phyloP scores from a whole-genome alignment of 37 sponge, comb jelly and placozoan species.

The Hexactinellida sp. region DNA sequence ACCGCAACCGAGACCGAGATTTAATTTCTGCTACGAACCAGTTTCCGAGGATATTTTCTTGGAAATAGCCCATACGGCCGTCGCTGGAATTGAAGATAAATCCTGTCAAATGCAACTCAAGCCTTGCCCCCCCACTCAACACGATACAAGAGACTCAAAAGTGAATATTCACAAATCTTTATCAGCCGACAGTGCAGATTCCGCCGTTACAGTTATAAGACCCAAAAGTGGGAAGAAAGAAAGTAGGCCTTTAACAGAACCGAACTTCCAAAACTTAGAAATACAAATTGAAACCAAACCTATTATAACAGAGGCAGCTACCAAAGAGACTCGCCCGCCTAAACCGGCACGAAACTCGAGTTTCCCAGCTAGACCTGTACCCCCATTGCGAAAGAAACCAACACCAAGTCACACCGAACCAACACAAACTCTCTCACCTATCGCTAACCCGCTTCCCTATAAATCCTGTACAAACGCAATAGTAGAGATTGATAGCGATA shows the following conservation, averaged over 20 bases:
- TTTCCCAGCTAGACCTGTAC: background rate
- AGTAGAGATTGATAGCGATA: background rate
- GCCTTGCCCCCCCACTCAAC: background rate
- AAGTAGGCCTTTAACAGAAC: background rate
- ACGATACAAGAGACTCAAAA: background rate
- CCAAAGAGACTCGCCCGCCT: background rate
- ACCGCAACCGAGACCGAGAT: background rate
- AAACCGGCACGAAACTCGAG: background rate
- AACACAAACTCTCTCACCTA: background rate
- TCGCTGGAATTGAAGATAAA: background rate
- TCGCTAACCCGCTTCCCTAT: background rate
- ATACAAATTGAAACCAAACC: background rate
- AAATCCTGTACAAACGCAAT: background rate
- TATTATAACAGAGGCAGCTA: background rate
- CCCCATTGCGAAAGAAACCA: background rate
- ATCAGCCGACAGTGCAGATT: background rate
- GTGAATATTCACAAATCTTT: background rate
- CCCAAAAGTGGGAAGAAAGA: background rate
- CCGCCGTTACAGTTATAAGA: background rate
- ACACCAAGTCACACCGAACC: background rate
- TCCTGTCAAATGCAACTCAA: slow-evolving; percentile 7
- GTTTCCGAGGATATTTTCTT: background rate
- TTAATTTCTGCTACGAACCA: background rate
- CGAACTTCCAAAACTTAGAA: background rate
- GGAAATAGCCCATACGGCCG: background rate